Evolutionary conservation across 2,888 invertebrate genomes (phyloP).

Genomic region (Drosophila flavopinicola): DNA sequence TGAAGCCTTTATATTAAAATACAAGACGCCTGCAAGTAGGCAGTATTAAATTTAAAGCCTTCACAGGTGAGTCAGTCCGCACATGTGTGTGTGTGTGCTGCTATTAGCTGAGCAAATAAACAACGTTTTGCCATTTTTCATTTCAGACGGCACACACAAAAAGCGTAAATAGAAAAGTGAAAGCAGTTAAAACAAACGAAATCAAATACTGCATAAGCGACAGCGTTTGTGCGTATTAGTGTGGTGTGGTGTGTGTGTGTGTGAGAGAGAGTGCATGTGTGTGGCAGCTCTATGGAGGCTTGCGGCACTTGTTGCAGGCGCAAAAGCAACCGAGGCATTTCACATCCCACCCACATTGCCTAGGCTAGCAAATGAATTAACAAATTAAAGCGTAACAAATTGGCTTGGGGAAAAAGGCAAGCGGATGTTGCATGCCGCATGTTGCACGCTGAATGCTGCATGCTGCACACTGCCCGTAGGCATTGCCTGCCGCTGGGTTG

Average conservation of each 20-base stretch:
- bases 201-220: slow-evolving; percentile 61
- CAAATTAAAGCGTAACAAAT: slow-evolving; percentile 76
- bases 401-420: slow-evolving; percentile 52
- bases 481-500: slow-evolving; percentile 33
- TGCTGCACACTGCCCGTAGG: slow-evolving; percentile 16
- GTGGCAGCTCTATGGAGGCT: slow-evolving; percentile 50
- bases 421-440: slow-evolving; percentile 40
- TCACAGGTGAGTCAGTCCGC: slow-evolving; percentile 15
- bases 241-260: background rate
- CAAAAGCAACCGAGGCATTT: slow-evolving; percentile 32
- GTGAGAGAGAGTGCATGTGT: too few species aligned
- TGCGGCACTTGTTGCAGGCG: slow-evolving; percentile 56
- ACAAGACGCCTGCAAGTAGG: slow-evolving; percentile 26
- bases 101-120: slow-evolving; percentile 67
- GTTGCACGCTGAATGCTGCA: slow-evolving; percentile 33
- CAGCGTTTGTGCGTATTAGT: slow-evolving; percentile 8
- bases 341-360: slow-evolving; percentile 9
- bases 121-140: slow-evolving; percentile 67
- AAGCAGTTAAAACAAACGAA: slow-evolving; percentile 69
- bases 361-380: slow-evolving; percentile 70
- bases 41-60: slow-evolving; percentile 40
- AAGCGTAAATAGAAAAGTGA: slow-evolving; percentile 61
- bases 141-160: slow-evolving; percentile 33
- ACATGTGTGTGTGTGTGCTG: slow-evolving; percentile 8
- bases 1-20: slow-evolving; percentile 47